Evolutionary conservation across 2,888 invertebrate species (phyloP).

Genomic region (Oligia fasciuncula): DNA sequence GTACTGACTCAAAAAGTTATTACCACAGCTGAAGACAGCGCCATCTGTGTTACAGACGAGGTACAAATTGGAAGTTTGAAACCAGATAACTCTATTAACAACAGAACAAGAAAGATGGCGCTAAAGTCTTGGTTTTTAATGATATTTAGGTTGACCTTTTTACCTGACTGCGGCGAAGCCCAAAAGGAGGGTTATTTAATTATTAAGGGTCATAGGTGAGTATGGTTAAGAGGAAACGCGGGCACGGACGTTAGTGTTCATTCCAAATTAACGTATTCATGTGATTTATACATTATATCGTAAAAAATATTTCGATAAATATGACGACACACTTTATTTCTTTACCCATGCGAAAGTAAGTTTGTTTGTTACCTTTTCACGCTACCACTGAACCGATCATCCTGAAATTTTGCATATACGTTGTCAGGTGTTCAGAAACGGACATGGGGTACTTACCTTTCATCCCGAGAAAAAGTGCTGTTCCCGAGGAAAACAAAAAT

Average conservation of each 20-base stretch:
- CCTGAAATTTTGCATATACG: too few species aligned
- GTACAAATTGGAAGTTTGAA: background rate
- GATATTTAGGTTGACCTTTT: background rate
- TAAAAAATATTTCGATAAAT: background rate
- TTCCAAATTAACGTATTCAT: background rate
- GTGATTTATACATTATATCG: background rate
- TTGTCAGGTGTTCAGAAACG: too few species aligned
- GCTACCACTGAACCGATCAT: too few species aligned
- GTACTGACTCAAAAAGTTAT: background rate
- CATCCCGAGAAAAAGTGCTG: too few species aligned
- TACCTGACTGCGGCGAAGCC: too few species aligned
- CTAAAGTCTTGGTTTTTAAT: background rate
- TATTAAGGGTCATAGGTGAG: background rate
- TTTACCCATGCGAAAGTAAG: too few species aligned
- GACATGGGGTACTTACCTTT: too few species aligned
- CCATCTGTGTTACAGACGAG: constrained; percentile 25
- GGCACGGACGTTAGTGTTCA: background rate
- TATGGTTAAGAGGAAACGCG: background rate
- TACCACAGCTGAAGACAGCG: constrained; percentile 2
- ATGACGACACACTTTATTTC: too few species aligned
- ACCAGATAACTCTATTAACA: background rate
- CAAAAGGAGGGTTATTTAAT: too few species aligned
- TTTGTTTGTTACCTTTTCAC: too few species aligned
- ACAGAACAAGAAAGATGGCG: constrained; percentile 22
- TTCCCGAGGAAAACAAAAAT: too few species aligned